Evolutionary conservation across 2,797 vertebrate genomes (phyloP), one percentile per base, ranked within the genome.

Genomic region (Lepilemur septentrionalis): DNA sequence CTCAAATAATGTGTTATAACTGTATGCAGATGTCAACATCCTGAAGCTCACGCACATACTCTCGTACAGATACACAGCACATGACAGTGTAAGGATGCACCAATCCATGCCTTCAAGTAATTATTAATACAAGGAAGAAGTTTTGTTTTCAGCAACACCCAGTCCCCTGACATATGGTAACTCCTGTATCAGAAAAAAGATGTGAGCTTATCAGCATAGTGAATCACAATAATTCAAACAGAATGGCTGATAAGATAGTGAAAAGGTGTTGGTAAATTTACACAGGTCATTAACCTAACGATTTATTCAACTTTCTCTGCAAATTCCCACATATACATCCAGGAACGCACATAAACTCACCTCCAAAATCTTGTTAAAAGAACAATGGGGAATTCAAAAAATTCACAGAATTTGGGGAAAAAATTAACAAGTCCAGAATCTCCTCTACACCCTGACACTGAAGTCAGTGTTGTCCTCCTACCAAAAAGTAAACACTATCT

Each of bases 191-290:
- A 52, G 17, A n/a, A 28, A 75, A 82, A 93, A 55, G 2, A 11
- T 70, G 6, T 89, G 57, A 73, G 23, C 20, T 63, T 61, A 79
- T 79, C 17, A 82, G 38, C 50, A 91, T 65, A 93, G 3, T 38
- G 38, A 94, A 85, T 80, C 76, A 73, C n/a, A 61, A 20, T 35
- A 88, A 95, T 22, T 78, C 43, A 84, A 61, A 94, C 0, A 79
- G 32, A 8, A 48, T 35, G 3, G 61, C 57, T 95, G 72, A 79
- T 81, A 23, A 91, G 10, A 78, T 11, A 94, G 61, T 15, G 63
- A 96, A 93, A 93, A 70, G 3, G 20, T 35, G 48, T 94, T 76
- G 20, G 55, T 46, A 72, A 70, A 38, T 96, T 97, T 94, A 92
- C 46, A 30, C 93, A 85, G 38, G 57, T 0, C 81, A 46, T 96